Conservation (phyloP, 2,113 vertebrate species). For the Nannobrachium achirus region DNA sequence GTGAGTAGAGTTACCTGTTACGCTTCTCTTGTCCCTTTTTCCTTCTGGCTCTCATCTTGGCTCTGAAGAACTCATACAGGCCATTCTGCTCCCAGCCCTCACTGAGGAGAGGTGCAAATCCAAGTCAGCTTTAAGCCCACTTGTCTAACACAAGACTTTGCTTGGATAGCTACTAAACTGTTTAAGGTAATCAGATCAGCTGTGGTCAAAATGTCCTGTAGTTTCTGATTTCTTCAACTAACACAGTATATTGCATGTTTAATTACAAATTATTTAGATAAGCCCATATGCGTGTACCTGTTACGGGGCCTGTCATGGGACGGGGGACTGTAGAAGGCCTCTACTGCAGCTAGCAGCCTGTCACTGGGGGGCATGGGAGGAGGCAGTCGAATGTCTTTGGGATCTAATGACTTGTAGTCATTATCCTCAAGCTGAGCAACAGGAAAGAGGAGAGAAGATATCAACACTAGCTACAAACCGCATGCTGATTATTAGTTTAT, state of each 20-base stretch:
- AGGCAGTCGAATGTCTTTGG: constrained; percentile 96
- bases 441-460: constrained; percentile 29
- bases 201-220: no score
- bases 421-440: constrained; percentile 90
- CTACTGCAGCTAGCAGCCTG: constrained; percentile 92
- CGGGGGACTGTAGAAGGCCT: constrained; percentile 97
- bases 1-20: constrained; percentile 81
- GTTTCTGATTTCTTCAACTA: no score
- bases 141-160: no score
- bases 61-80: constrained; percentile 96
- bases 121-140: not conserved
- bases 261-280: no score
- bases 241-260: no score
- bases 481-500: not conserved
- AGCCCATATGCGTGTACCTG: constrained; percentile 79
- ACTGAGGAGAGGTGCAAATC: constrained; percentile 72
- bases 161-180: no score
- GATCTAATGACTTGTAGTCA: constrained; percentile 96
- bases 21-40: constrained; percentile 95
- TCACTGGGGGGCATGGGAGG: constrained; percentile 98
- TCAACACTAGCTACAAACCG: not conserved
- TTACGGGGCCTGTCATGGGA: constrained; percentile 97
- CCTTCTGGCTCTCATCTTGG: constrained; percentile 95
- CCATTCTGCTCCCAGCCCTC: constrained; percentile 99
- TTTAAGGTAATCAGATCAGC: no score